Conservation (phyloP, 2,113 vertebrate genomes). For the Toxostoma redivivum region DNA sequence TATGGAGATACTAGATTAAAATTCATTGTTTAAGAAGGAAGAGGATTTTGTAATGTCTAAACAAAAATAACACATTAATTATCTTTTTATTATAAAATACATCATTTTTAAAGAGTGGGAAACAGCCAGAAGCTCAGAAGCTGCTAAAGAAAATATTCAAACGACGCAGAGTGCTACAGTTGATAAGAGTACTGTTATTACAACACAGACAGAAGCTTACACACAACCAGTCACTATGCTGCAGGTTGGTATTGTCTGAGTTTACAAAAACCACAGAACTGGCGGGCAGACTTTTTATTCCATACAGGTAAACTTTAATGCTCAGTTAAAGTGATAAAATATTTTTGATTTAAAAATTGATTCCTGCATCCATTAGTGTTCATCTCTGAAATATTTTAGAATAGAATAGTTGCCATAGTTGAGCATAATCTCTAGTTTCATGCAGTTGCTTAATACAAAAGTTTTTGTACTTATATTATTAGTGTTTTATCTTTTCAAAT, state of each 20-base stretch:
- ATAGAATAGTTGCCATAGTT: neutral
- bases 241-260: conserved; percentile 79
- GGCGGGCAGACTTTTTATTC: neutral
- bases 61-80: neutral
- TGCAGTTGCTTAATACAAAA: neutral
- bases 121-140: conserved; percentile 83
- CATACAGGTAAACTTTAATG: neutral
- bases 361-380: neutral
- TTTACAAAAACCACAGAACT: neutral
- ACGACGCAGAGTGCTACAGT: conserved; percentile 68
- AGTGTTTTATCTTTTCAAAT: neutral
- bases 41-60: neutral
- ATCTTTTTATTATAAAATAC: neutral
- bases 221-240: conserved; percentile 92
- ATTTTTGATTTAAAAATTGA: neutral
- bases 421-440: neutral
- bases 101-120: conserved; percentile 86
- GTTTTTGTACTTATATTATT: neutral
- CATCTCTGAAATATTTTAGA: neutral
- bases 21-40: neutral
- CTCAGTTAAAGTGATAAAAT: neutral
- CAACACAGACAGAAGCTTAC: conserved; percentile 84
- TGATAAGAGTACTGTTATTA: conserved; percentile 78
- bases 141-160: conserved; percentile 75
- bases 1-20: neutral